Conservation (phyloP, 2,888 invertebrate species). For the Brassicogethes aeneus region DNA sequence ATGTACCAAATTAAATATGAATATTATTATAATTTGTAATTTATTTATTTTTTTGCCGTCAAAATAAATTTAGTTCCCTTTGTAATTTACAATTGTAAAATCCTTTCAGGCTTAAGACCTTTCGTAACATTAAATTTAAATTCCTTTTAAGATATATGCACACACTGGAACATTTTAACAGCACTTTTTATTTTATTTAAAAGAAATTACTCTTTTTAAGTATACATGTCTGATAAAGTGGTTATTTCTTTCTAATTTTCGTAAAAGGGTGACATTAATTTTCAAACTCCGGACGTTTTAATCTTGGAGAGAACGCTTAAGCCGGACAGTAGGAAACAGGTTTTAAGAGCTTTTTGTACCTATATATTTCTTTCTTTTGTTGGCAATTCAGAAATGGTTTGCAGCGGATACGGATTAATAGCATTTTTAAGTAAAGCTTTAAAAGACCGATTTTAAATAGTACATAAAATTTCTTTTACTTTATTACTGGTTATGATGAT, state of each 20-base stretch:
- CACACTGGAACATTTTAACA: too few species aligned
- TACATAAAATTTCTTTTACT: too few species aligned
- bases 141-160: too few species aligned
- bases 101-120: too few species aligned
- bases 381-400: constrained; percentile 7
- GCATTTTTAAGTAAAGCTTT: constrained; percentile 11
- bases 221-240: constrained; percentile 19
- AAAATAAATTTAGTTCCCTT: too few species aligned
- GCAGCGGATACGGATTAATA: constrained; percentile 11
- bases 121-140: too few species aligned
- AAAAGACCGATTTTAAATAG: not conserved
- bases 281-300: constrained; percentile 32
- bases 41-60: too few species aligned
- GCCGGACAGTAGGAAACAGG: constrained; percentile 24
- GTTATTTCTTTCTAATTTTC: constrained; percentile 30
- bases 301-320: constrained; percentile 27
- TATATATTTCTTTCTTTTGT: constrained; percentile 24
- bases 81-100: too few species aligned
- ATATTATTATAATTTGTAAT: too few species aligned
- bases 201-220: constrained; percentile 24
- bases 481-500: too few species aligned
- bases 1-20: too few species aligned
- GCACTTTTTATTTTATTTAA: constrained; percentile 3
- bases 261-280: constrained; percentile 30
- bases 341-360: constrained; percentile 28